Conservation (phyloP, 2,797 vertebrate genomes). For the Sciaenops ocellatus region DNA sequence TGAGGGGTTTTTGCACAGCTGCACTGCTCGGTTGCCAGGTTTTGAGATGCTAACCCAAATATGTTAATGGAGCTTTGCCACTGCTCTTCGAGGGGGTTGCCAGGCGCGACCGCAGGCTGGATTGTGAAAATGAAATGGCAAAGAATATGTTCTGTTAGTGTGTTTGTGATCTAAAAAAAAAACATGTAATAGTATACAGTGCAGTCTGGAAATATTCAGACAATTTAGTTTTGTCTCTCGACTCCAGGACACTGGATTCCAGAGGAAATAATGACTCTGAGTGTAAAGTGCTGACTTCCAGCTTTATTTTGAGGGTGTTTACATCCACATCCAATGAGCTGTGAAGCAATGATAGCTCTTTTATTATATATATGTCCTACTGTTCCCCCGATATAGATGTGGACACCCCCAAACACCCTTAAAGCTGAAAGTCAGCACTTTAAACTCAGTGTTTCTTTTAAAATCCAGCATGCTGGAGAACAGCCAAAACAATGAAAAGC, state of each 20-base stretch:
- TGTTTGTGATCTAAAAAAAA: conserved; percentile 38
- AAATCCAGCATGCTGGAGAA: conserved; percentile 41
- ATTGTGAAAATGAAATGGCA: conserved; percentile 52
- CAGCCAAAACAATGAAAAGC: conserved; percentile 47
- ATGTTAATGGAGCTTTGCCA: conserved; percentile 65
- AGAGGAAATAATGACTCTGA: conserved; percentile 6
- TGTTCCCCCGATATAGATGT: conserved; percentile 30
- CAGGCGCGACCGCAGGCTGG: conserved; percentile 57
- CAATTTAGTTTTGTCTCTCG: neutral
- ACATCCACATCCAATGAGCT: conserved; percentile 15
- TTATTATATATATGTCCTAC: conserved; percentile 3
- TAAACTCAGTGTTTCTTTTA: conserved; percentile 40
- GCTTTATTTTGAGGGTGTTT: conserved; percentile 31
- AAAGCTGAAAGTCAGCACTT: conserved; percentile 56
- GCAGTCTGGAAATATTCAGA: conserved; percentile 16
- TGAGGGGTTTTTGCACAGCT: conserved; percentile 60
- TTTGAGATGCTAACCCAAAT: conserved; percentile 69
- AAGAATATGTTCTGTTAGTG: conserved; percentile 34
- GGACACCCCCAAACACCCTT: conserved; percentile 21
- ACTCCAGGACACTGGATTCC: neutral
- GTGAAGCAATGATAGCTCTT: neutral
- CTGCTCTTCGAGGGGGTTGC: conserved; percentile 54
- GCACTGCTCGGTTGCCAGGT: conserved; percentile 68
- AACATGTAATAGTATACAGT: conserved; percentile 20
- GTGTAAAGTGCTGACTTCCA: conserved; percentile 40